Evolutionary conservation across 2,888 invertebrate genomes (phyloP).

Genomic region (Meliscaeva auricollis): DNA sequence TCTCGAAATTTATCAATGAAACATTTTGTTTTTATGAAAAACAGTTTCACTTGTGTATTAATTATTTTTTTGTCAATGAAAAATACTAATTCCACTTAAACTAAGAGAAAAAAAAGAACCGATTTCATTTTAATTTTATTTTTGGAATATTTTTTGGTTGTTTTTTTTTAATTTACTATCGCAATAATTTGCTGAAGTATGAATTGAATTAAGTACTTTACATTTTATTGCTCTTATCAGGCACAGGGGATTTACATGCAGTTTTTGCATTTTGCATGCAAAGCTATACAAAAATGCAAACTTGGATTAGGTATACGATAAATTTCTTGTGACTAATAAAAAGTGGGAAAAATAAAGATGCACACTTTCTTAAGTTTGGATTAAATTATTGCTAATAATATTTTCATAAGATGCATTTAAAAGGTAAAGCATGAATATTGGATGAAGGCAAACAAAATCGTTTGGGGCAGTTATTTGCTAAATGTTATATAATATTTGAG

Average conservation of each 20-base stretch:
- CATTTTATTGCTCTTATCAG: background rate
- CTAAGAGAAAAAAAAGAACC: no score
- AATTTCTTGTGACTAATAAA: background rate
- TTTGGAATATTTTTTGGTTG: background rate
- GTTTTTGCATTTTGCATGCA: constrained; percentile 4
- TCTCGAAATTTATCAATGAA: constrained; percentile 24
- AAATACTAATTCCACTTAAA: background rate
- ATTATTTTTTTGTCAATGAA: background rate
- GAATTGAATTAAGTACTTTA: background rate
- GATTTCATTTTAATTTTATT: background rate
- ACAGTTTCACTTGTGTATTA: background rate
- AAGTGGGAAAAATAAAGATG: no score
- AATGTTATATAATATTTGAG: no score
- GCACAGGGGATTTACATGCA: constrained; percentile 3
- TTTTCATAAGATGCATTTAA: no score
- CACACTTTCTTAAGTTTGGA: no score
- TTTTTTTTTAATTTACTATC: background rate
- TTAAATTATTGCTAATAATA: no score
- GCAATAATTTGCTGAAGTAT: background rate
- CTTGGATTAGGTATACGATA: background rate
- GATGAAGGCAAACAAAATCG: no score
- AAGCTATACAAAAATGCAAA: background rate
- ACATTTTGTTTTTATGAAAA: no score
- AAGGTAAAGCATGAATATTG: no score
- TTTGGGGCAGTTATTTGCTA: no score